These are phyloP conservation scores for Ophion ellenae DNA, from an alignment of 2,888 invertebrate species.

Conservation along the genomic window DNA sequence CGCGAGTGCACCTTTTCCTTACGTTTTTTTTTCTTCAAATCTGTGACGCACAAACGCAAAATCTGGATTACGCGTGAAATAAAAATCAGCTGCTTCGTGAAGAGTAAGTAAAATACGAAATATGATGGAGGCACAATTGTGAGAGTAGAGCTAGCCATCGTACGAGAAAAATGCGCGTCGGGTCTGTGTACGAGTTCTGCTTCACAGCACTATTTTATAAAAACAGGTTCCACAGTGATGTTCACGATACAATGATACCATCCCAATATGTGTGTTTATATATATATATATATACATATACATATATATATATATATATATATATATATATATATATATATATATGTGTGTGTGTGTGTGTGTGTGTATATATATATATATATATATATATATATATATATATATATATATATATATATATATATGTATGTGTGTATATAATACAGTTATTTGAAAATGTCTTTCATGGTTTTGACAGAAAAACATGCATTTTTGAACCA, in stretches of 20 bases:
- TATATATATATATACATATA: too few relatives aligned
- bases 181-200: conserved; percentile 13
- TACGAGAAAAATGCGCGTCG: conserved; percentile 32
- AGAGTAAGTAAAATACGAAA: conserved; percentile 29
- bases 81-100: background rate
- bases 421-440: too few relatives aligned
- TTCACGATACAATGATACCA: conserved; percentile 32
- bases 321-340: too few relatives aligned
- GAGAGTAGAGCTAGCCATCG: conserved; percentile 32
- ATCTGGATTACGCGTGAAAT: conserved; percentile 47
- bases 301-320: too few relatives aligned
- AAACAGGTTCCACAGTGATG: conserved; percentile 53
- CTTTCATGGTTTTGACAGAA: background rate
- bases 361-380: too few relatives aligned
- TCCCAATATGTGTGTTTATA: background rate
- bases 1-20: conserved; percentile 5
- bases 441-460: too few relatives aligned
- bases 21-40: background rate
- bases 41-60: conserved; percentile 35
- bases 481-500: background rate
- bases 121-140: conserved; percentile 1
- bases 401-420: too few relatives aligned
- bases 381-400: too few relatives aligned
- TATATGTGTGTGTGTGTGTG: too few relatives aligned
- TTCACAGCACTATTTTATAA: conserved; percentile 19